phyloP scores from a whole-genome alignment of 2,113 vertebrate genomes.

The Hippocampus guttulatus region DNA sequence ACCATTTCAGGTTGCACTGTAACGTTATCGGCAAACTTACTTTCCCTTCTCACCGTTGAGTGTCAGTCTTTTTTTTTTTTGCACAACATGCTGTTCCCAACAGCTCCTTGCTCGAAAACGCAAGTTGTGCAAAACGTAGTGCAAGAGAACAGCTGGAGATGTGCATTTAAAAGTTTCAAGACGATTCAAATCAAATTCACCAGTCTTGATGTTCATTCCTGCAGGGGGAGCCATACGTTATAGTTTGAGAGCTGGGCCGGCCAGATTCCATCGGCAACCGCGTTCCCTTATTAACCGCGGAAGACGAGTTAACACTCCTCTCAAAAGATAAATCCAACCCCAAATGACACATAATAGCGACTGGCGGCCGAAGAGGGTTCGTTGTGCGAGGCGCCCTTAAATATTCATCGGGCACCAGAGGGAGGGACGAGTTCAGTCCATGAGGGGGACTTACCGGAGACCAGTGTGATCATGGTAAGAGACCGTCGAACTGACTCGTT shows the following conservation, averaged over 20 bases:
- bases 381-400: slow-evolving; percentile 7
- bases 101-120: too few species aligned
- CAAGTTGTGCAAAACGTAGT: too few species aligned
- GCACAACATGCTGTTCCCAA: too few species aligned
- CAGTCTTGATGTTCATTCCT: background rate
- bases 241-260: slow-evolving; percentile 43
- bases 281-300: background rate
- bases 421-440: background rate
- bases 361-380: background rate
- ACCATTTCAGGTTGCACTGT: too few species aligned
- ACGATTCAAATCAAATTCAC: too few species aligned
- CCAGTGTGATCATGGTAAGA: slow-evolving; percentile 59
- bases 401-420: slow-evolving; percentile 41
- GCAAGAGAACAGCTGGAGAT: too few species aligned
- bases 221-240: background rate
- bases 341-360: background rate
- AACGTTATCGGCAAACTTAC: too few species aligned
- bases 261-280: slow-evolving; percentile 51
- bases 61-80: too few species aligned
- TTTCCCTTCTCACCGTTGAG: too few species aligned
- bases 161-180: too few species aligned
- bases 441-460: background rate
- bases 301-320: background rate
- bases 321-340: background rate
- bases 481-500: background rate